Base-by-base conservation (phyloP, 53 echinoderm and acorn worm species). In the Zoroaster sp. region DNA sequence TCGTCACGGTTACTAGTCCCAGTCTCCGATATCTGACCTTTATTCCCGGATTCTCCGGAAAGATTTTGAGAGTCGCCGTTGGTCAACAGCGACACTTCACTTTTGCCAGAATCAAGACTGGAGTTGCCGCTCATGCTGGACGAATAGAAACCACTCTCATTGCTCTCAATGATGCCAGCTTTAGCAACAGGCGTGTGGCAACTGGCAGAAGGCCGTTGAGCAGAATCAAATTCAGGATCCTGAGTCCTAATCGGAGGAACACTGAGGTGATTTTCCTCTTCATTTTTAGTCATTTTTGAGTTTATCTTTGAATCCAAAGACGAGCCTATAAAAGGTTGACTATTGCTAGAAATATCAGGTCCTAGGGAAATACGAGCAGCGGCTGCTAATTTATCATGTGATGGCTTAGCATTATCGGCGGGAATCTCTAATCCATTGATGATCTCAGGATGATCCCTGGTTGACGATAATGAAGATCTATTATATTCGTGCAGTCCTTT, bases 91-190 rank as follows among this genome's bases (percentile, higher is more conserved):
- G 3, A 1, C 23, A 6, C 5, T 30, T 18, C 67, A 43, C 43
- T 67, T 43, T 36, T 55, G 40, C 9, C 15, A 7, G 69, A 68
- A 32, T 43, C 43, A 30, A 15, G 28, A 8, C 5, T 0, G 11
- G 82, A 82, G 40, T 66, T 43, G 5, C 31, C 82, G 38, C 82
- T 81, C 7, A 32, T 67, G 3, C 67, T 68, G 44, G 82, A 41
- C 5, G 82, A 82, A 82, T 66, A 67, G 17, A 67, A 82, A 2
- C 82, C 82, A 45, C 82, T 82, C 36, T 67, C 82, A 5, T 1
- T 9, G 31, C 20, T 3, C 23, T 67, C 43, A 30, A n/a, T 2
- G 23, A 9, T 43, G 18, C 21, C 78, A 54, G 59, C 8, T 78
- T 78, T 18, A 5, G 63, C 31, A 40, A 14, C 52, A 35, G 54